Base-by-base conservation (phyloP, 35 echinoderm and acorn worm genomes). In the Ophiothrix spiculata region DNA sequence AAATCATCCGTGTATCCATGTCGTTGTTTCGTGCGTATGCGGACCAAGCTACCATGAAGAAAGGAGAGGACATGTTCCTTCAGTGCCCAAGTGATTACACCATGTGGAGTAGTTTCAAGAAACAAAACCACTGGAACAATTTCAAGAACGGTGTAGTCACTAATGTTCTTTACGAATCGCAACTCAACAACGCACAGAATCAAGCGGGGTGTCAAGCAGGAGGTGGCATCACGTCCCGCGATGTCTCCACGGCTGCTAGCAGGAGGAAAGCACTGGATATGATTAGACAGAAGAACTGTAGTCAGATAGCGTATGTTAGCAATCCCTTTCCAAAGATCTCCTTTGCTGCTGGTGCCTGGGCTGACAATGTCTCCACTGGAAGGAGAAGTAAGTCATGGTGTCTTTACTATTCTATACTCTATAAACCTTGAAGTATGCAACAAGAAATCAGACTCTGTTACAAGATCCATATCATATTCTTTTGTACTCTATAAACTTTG, bases 1-100 rank as follows among this genome's bases (percentile, higher is more conserved):
- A 99, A 56, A 14, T 99, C 1, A 89, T 99, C 74, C 82, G 96
- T 3, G 86, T 99, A 10, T 94, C 96, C 17, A 88, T 94, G 85
- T 91, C 96, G 25, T 94, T 92, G 81, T 99, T 99, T 39, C 83
- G 79, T 1, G 89, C 94, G 69, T 94, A 83, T 78, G 96, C 96
- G 16, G 89, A 94, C 35, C 86, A 94, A 41, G 39, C 85, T 21
- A 99, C 96, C 1, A 31, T 91, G 46, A 45, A 82, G 23, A 88
- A 88, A 45, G 86, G 89, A 2, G 39, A 84, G 33, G 31, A 84
- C 38, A 83, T 89, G 33, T 86, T 91, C 21, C 85, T 92, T 32
- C 86, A 17, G 19, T 99, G 94, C 74, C 91, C 96, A 0, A 56
- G 75, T 31, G 92, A 91, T 49, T 37, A 81, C 4, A 40, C 79